Evolutionary conservation across 1,140 invertebrate genomes (phyloP).

Genomic region (Formica exsecta): DNA sequence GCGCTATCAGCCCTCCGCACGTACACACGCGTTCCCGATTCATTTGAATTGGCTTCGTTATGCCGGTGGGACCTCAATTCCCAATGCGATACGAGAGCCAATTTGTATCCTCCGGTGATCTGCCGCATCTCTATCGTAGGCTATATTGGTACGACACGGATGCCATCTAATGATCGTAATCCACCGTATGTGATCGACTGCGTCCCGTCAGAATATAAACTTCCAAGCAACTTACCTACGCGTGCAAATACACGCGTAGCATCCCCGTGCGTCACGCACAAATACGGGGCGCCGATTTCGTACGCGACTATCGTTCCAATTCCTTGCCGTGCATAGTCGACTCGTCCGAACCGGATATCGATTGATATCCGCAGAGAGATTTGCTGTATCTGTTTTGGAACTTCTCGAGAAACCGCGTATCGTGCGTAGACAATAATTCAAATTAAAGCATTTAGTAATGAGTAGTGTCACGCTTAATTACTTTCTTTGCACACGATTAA

Average conservation of each 20-base stretch:
- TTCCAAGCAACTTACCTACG: constrained; percentile 13
- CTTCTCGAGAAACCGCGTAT: not conserved
- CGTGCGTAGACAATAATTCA: constrained; percentile 15
- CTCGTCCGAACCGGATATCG: not conserved
- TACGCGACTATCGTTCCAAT: constrained; percentile 24
- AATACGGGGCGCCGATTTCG: not conserved
- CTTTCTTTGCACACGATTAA: not conserved
- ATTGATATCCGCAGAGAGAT: constrained; percentile 35
- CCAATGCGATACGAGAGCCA: constrained; percentile 70
- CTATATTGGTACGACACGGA: constrained; percentile 15
- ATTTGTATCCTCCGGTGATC: constrained; percentile 72
- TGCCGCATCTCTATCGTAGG: not conserved
- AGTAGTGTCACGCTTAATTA: not conserved
- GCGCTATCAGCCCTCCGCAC: constrained; percentile 22
- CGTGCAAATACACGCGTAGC: not conserved
- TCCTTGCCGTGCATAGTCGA: constrained; percentile 5
- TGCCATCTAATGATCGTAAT: constrained; percentile 70
- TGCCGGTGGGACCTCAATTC: constrained; percentile 69
- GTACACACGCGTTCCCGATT: constrained; percentile 16
- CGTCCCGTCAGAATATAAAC: constrained; percentile 63
- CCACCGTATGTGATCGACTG: constrained; percentile 34
- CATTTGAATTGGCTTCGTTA: constrained; percentile 76
- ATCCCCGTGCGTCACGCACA: not conserved
- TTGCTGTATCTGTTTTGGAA: not conserved
- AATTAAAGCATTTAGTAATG: not conserved